Evolutionary conservation across 2,113 vertebrate species (phyloP).

Genomic region (Silurus meridionalis): DNA sequence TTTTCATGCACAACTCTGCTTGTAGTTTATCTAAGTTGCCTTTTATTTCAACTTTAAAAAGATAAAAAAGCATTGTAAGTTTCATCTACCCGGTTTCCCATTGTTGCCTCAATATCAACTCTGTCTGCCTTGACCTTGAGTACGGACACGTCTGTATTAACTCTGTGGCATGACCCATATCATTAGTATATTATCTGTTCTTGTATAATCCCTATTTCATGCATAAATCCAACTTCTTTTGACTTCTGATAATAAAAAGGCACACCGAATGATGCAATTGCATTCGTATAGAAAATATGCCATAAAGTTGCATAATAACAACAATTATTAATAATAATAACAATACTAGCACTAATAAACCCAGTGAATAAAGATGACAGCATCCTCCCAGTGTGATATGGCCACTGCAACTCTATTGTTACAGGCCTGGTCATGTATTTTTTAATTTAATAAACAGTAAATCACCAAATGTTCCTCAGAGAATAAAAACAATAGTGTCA

Average conservation of each 20-base stretch:
- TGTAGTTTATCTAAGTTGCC: too few relatives aligned
- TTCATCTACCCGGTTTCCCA: background rate
- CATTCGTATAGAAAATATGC: background rate
- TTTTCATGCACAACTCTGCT: background rate
- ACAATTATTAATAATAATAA: background rate
- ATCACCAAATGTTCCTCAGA: background rate
- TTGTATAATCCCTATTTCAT: background rate
- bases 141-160: background rate
- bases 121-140: background rate
- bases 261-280: background rate
- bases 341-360: background rate
- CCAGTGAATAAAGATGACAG: background rate
- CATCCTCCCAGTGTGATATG: background rate
- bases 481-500: slow-evolving; percentile 17
- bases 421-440: background rate
- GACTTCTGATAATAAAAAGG: background rate
- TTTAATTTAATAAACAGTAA: background rate
- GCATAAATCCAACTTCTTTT: background rate
- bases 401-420: background rate
- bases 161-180: background rate
- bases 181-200: background rate
- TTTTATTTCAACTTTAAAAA: too few relatives aligned
- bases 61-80: background rate
- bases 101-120: background rate
- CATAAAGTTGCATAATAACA: background rate